phyloP scores from a whole-genome alignment of 2,797 vertebrate species.

The Acanthornis magna region DNA sequence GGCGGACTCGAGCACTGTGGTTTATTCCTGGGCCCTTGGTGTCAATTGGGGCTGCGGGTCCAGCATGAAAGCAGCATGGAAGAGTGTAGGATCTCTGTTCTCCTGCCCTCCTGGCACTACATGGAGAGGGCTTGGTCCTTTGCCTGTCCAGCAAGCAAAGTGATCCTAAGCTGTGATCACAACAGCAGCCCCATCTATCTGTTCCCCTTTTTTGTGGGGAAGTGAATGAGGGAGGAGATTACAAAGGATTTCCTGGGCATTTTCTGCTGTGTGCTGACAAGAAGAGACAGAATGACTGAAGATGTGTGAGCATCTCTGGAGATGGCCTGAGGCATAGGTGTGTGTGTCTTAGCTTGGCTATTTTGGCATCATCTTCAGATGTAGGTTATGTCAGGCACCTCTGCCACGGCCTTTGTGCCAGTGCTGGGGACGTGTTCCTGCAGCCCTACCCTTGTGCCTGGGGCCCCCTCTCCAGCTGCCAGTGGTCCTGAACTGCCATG shows the following conservation, averaged over 20 bases:
- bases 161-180: fast-evolving
- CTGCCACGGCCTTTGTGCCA: neutral
- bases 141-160: neutral
- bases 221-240: neutral
- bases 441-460: neutral
- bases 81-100: neutral
- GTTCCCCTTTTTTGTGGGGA: neutral
- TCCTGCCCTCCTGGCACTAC: neutral
- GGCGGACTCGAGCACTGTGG: fast-evolving
- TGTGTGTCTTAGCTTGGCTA: neutral
- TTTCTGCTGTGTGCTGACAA: slow-evolving; percentile 7
- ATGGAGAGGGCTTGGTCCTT: neutral
- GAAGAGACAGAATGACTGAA: neutral
- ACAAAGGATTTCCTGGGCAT: slow-evolving; percentile 6
- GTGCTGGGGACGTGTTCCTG: neutral
- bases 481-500: fast-evolving
- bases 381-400: neutral
- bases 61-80: neutral
- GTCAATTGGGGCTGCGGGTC: fast-evolving
- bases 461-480: neutral
- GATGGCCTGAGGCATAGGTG: slow-evolving; percentile 23
- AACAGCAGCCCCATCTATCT: neutral
- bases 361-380: slow-evolving; percentile 2
- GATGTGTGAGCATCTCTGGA: neutral
- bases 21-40: neutral